Evolutionary conservation across 2,797 vertebrate species (phyloP), one percentile per base, ranked within the genome.

Genomic region (Acropternis orthonyx): DNA sequence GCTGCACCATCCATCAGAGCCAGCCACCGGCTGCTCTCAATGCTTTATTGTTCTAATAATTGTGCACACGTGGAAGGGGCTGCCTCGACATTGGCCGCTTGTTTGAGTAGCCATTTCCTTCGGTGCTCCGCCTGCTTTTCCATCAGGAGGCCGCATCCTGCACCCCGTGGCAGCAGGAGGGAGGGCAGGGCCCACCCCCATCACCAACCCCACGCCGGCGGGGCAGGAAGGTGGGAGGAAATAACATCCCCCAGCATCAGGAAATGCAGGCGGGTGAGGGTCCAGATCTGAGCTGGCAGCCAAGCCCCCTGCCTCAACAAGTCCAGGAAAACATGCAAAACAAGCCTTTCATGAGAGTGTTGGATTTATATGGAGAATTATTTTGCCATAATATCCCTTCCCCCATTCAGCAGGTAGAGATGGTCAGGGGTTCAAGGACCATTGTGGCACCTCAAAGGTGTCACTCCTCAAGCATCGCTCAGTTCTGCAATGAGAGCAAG

Each of bases 121-220:
- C 1, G 0, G 72, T 12, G 93, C 66, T 24, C 69, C 0, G 34
- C 92, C 87, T 58, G 87, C 32, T 82, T 28, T 80, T 69, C 79
- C 71, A 18, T 26, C 54, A 2, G 75, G 85, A 89, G 52, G 65
- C 24, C 1, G 1, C 43, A 62, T 77, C 87, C 94, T 43, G 85
- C 59, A 62, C 28, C 19, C 43, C 1, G 0, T 3, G 7, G 43
- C 0, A 1, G 41, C 19, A 12, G 51, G 37, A 1, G 0, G 12
- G 20, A 21, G 21, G 14, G 43, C 56, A 7, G 82, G 3, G 74
- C 16, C 16, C 20, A 1, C 5, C 7, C 46, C 59, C 58, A 39
- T 9, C 1, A 1, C 80, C n/a, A 6, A 26, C 14, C 48, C 24
- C 48, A 14, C 0, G 54, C 67, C 0, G 0, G n/a, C 0, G 0